Base-by-base conservation (phyloP, 2,113 vertebrate species). In the Hirundichthys speculiger region DNA sequence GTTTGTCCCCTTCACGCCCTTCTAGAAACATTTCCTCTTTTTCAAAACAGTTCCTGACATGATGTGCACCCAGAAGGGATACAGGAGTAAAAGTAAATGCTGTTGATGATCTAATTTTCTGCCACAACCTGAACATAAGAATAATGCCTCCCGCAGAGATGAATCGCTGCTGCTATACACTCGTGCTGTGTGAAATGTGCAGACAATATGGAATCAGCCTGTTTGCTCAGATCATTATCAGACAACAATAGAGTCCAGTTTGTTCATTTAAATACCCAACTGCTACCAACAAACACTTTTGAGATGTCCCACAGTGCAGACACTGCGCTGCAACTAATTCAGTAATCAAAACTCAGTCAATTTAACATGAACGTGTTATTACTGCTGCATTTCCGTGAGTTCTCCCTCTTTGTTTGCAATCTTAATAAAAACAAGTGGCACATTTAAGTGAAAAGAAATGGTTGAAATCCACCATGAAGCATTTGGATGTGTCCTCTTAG, bases 1-100 rank as follows among this genome's bases (percentile, higher is more conserved):
- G 57, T 75, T 83, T 76, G 66, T 84, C 64, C 51, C 57, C 60
- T 57, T 68, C 50, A 61, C 43, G 64, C 66, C 56, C 77, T 68
- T 73, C 20, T 54, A 39, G n/a, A 67, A 75, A 41, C 24, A 50
- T 4, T 65, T 65, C 50, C 25, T 4, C 16, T 43, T 34, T 68
- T 63, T 65, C n/a, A 51, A 42, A 25, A 55, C 22, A 63, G n/a
- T 55, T 60, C 24, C 43, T 71, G 25, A 64, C 51, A 58, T 40
- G 27, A 34, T 10, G 30, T 34, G 30, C 22, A 64, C 27, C 47
- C 66, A 57, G 18, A n/a, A n/a, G n/a, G n/a, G n/a, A n/a, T n/a
- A n/a, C n/a, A n/a, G n/a, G n/a, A 64, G 16, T 19, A 46, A 46
- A 60, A 56, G 43, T 39, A 21, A 54, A 64, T 19, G 22, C 34